A percentile compares a stretch with the other conserved stretches of the same genome.
phyloP scores from a whole-genome alignment of 1,140 invertebrate genomes.

The Drosophila arizonae region DNA sequence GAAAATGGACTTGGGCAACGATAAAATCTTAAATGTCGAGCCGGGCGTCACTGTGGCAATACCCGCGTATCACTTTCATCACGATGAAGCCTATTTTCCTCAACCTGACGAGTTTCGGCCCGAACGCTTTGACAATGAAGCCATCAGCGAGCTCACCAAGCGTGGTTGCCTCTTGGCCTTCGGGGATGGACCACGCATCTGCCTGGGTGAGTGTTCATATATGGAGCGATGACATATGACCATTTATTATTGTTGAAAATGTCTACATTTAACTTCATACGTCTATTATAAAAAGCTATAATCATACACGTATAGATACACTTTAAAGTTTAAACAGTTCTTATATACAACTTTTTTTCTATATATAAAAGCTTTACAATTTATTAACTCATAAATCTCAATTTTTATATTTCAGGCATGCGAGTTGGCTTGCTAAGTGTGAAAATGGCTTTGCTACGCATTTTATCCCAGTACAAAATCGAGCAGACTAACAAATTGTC shows the following conservation, averaged over 20 bases:
- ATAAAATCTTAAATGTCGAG: conserved; percentile 48
- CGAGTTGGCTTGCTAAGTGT: conserved; percentile 61
- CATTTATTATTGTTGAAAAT: too few relatives aligned
- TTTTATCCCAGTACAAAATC: conserved; percentile 56
- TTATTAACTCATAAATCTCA: background rate
- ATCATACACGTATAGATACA: too few relatives aligned
- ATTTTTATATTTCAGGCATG: conserved; percentile 47
- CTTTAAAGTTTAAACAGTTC: too few relatives aligned
- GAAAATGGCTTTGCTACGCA: conserved; percentile 59
- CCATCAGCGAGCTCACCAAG: conserved; percentile 51
- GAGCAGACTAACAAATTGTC: conserved; percentile 56
- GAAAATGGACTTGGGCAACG: conserved; percentile 72
- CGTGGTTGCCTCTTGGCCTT: conserved; percentile 84
- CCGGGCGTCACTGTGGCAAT: conserved; percentile 56
- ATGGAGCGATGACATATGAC: background rate
- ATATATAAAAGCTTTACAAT: background rate
- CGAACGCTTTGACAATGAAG: conserved; percentile 84
- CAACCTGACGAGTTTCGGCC: conserved; percentile 86
- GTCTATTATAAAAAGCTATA: too few relatives aligned
- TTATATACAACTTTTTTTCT: background rate
- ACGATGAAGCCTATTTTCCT: conserved; percentile 82
- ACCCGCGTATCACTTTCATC: conserved; percentile 65
- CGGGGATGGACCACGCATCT: conserved; percentile 86
- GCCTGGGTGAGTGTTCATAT: conserved; percentile 83
- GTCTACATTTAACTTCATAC: too few relatives aligned